Evolutionary conservation across 2,797 vertebrate species (phyloP).

Genomic region (Dallia pectoralis): DNA sequence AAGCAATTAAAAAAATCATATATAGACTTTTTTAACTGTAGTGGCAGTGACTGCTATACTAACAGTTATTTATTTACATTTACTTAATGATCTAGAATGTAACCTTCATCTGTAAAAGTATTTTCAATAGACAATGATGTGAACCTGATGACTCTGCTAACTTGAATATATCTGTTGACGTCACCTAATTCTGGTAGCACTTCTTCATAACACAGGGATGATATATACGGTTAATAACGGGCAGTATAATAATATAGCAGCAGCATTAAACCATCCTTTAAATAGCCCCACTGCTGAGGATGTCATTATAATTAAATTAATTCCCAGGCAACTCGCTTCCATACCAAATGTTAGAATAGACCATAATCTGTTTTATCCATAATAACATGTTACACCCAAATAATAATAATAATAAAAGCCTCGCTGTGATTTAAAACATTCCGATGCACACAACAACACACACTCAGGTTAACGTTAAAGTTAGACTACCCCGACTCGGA

Average conservation of each 20-base stretch:
- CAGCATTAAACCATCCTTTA: too few relatives aligned
- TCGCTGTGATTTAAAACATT: slow-evolving; percentile 24
- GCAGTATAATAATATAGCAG: too few relatives aligned
- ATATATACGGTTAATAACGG: too few relatives aligned
- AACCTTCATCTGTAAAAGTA: too few relatives aligned
- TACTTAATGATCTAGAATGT: too few relatives aligned
- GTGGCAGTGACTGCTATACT: too few relatives aligned
- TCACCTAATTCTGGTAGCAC: background rate
- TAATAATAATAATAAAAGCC: slow-evolving; percentile 15
- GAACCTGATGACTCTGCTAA: background rate
- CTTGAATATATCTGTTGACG: background rate
- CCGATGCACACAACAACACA: background rate
- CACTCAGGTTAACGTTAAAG: slow-evolving; percentile 3
- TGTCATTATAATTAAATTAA: background rate
- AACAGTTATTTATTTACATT: too few relatives aligned
- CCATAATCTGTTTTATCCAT: background rate
- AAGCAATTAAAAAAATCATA: too few relatives aligned
- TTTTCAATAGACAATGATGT: background rate
- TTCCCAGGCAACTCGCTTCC: background rate
- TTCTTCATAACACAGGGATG: background rate
- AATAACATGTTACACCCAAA: background rate
- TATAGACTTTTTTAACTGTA: too few relatives aligned
- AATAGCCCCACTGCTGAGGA: background rate
- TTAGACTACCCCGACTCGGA: background rate
- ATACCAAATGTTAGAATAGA: background rate